A percentile compares a stretch with the other conserved stretches of the same genome.
Conservation (phyloP, 2,797 vertebrate species). For the Staurois parvus region DNA sequence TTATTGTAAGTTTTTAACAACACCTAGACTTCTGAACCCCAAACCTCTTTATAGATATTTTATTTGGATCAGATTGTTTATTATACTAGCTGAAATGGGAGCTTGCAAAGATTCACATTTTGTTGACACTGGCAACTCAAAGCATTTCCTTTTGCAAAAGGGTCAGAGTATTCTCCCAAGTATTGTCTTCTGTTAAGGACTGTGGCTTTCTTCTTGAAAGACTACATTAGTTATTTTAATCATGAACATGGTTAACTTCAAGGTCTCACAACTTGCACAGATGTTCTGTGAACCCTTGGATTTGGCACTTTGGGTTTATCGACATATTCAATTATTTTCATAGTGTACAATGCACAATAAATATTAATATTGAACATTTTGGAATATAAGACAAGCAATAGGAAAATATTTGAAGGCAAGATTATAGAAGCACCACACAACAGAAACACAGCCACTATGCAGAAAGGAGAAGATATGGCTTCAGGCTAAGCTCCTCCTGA, state of each 20-base stretch:
- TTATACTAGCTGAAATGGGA: conserved; percentile 47
- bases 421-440: no score
- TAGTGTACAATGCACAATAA: neutral
- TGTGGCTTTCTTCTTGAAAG: conserved; percentile 15
- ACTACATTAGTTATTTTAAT: conserved; percentile 43
- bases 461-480: no score
- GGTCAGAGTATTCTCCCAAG: conserved; percentile 33
- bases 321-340: neutral
- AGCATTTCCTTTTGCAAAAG: conserved; percentile 31
- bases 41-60: conserved; percentile 34
- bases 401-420: no score
- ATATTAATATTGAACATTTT: conserved; percentile 2
- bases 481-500: no score
- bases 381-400: neutral
- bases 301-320: neutral
- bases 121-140: conserved; percentile 49
- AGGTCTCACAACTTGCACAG: conserved; percentile 21
- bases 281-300: conserved; percentile 14
- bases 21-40: conserved; percentile 22
- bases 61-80: conserved; percentile 34
- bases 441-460: no score
- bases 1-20: conserved; percentile 9
- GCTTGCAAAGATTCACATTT: conserved; percentile 29
- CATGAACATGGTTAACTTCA: conserved; percentile 27
- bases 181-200: conserved; percentile 33